phyloP scores from a whole-genome alignment of 2,797 vertebrate species.

The Diplodus puntazzo region DNA sequence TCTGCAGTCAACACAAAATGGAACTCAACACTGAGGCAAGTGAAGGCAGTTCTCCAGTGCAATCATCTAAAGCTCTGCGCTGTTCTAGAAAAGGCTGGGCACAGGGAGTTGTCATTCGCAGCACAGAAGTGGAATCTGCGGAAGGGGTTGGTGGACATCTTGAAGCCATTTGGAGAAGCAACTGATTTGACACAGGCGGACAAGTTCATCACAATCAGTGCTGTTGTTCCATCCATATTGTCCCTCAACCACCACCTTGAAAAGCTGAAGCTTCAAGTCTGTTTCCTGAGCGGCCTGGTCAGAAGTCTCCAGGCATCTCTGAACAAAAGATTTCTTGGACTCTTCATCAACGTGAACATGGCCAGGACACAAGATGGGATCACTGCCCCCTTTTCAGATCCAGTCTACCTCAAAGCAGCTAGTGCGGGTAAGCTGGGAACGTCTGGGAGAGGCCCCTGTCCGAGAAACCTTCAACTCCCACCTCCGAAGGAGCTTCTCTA shows the following conservation, averaged over 20 bases:
- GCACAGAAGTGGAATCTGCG: slow-evolving; percentile 48
- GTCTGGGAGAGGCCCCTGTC: too few species aligned
- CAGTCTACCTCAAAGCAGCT: too few species aligned
- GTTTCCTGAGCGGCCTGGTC: slow-evolving; percentile 47
- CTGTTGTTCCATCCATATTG: slow-evolving; percentile 45
- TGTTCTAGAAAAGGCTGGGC: slow-evolving; percentile 47
- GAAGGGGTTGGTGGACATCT: slow-evolving; percentile 50
- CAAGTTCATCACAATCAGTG: slow-evolving; percentile 50
- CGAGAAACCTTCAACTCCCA: too few species aligned
- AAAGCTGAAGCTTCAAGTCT: slow-evolving; percentile 45
- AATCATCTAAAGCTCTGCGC: slow-evolving; percentile 36
- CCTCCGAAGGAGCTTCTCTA: too few species aligned
- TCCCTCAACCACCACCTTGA: slow-evolving; percentile 53
- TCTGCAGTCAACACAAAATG: slow-evolving; percentile 50
- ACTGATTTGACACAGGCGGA: slow-evolving; percentile 58
- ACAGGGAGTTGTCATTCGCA: slow-evolving; percentile 44
- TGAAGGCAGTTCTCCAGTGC: slow-evolving; percentile 48
- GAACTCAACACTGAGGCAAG: slow-evolving; percentile 57
- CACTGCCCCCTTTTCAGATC: too few species aligned
- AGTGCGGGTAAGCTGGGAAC: too few species aligned
- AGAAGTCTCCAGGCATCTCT: slow-evolving; percentile 51
- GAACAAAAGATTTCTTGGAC: too few species aligned
- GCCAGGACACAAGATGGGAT: too few species aligned
- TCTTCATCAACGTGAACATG: too few species aligned
- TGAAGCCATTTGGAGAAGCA: slow-evolving; percentile 54